Evolutionary conservation across 2,888 invertebrate genomes (phyloP).

Genomic region (Lasiommata megera): DNA sequence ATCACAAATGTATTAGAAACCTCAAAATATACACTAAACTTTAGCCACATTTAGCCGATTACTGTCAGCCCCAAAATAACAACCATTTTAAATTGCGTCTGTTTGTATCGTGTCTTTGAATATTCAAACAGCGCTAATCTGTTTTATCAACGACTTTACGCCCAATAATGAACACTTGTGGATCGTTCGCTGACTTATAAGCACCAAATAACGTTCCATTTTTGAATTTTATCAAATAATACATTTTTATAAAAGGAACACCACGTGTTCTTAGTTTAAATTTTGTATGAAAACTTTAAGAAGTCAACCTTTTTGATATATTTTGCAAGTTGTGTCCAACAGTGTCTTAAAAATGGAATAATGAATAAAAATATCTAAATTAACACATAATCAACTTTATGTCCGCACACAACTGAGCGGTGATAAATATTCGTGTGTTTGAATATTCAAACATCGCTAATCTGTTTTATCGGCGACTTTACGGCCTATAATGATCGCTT

Average conservation of each 20-base stretch:
- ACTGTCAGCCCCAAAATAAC: constrained; percentile 11
- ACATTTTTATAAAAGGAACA: neutral
- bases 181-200: constrained; percentile 24
- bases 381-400: constrained; percentile 28
- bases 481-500: constrained; percentile 71
- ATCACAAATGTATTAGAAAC: too few species aligned
- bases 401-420: constrained; percentile 43
- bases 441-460: constrained; percentile 72
- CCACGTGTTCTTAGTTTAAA: neutral
- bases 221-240: constrained; percentile 20
- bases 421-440: constrained; percentile 46
- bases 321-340: too few species aligned
- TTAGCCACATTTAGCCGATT: too few species aligned
- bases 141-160: constrained; percentile 76
- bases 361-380: too few species aligned
- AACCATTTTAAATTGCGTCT: too few species aligned
- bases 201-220: constrained; percentile 25
- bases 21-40: too few species aligned
- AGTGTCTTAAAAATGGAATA: too few species aligned
- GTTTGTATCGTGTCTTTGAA: constrained; percentile 60
- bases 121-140: constrained; percentile 73
- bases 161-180: constrained; percentile 67
- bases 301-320: too few species aligned
- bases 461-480: constrained; percentile 76
- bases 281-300: neutral